phyloP scores from a whole-genome alignment of 2,797 vertebrate genomes.

The Siniperca obscura region DNA sequence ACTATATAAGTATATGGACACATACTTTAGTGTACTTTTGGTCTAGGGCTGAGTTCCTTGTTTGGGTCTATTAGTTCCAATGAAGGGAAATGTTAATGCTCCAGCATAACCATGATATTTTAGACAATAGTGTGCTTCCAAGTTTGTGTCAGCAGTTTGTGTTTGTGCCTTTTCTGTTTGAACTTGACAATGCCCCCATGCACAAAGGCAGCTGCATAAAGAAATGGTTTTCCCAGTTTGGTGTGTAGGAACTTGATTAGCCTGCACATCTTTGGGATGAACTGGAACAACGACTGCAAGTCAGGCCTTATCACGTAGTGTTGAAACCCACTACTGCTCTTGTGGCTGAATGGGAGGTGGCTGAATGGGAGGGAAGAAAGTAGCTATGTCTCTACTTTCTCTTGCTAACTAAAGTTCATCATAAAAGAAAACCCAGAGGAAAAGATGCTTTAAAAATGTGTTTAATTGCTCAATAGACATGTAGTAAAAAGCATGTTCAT shows the following conservation, averaged over 20 bases:
- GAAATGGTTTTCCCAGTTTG: not conserved
- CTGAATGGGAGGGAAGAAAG: not conserved
- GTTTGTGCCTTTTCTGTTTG: not conserved
- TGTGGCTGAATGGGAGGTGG: not conserved
- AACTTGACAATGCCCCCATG: not conserved
- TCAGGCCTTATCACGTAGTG: not conserved
- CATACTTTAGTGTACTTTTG: not conserved
- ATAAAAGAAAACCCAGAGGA: not conserved
- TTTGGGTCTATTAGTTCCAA: not conserved
- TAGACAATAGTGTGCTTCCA: not conserved
- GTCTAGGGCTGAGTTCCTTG: not conserved
- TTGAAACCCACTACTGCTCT: not conserved
- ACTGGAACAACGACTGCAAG: not conserved
- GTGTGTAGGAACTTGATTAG: not conserved
- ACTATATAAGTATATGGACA: not conserved
- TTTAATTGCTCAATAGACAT: conserved; percentile 55
- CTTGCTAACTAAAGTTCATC: not conserved
- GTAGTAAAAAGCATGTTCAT: conserved; percentile 40
- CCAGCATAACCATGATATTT: not conserved
- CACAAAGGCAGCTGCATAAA: not conserved
- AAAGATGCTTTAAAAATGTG: conserved; percentile 35
- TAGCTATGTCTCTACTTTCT: not conserved
- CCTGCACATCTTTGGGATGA: conserved; percentile 1
- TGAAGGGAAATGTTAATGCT: not conserved
- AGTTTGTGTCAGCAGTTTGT: not conserved